A percentile compares a stretch with the other conserved stretches of the same genome.
phyloP scores from a whole-genome alignment of 2,113 vertebrate species.

The Scomber japonicus region DNA sequence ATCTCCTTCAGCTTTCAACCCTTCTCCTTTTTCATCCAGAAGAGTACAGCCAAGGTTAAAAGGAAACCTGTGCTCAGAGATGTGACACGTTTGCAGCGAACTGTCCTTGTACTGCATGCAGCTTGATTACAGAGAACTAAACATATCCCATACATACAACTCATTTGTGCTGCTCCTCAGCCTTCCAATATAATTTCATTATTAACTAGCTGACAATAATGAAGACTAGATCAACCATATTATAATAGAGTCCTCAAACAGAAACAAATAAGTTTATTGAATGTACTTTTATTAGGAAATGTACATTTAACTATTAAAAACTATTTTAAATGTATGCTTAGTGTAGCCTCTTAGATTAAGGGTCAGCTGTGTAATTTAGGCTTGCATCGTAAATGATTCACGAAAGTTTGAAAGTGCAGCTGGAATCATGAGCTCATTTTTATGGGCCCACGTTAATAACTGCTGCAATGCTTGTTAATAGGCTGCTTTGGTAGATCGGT shows the following conservation, averaged over 20 bases:
- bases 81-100: constrained; percentile 35
- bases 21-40: constrained; percentile 32
- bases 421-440: constrained; percentile 42
- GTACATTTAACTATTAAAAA: not conserved
- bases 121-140: not conserved
- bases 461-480: constrained; percentile 33
- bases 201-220: constrained; percentile 42
- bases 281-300: constrained; percentile 8
- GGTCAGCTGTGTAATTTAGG: constrained; percentile 20
- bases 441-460: constrained; percentile 46
- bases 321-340: constrained; percentile 9
- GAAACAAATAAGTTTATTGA: constrained; percentile 4
- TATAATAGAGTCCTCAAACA: constrained; percentile 7
- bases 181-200: constrained; percentile 32
- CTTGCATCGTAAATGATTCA: constrained; percentile 27
- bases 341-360: constrained; percentile 20
- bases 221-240: not conserved
- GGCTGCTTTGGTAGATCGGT: constrained; percentile 5
- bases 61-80: constrained; percentile 30
- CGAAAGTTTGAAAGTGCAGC: constrained; percentile 35
- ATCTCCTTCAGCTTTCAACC: constrained; percentile 43
- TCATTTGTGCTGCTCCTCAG: constrained; percentile 14
- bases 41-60: constrained; percentile 54
- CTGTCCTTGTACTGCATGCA: constrained; percentile 59
- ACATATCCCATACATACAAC: constrained; percentile 2